Percentiles rank a stretch among this genome's conserved stretches.
phyloP scores from a whole-genome alignment of 2,888 invertebrate species.

The Oxyteleia sp. region DNA sequence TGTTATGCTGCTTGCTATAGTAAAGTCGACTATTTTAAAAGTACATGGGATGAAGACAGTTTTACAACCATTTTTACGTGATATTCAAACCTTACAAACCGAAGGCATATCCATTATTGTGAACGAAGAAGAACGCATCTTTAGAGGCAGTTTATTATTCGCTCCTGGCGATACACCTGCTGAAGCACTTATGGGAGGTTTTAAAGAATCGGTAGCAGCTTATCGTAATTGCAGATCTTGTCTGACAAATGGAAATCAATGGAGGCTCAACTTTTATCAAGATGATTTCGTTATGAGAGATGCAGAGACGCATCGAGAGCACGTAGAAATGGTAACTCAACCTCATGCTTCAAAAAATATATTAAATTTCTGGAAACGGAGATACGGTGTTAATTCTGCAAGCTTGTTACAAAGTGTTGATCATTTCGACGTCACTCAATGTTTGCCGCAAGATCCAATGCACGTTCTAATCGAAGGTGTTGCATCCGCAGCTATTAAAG shows the following conservation, averaged over 20 bases:
- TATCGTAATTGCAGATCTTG: conserved; percentile 71
- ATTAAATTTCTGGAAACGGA: conserved; percentile 29
- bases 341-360: not conserved
- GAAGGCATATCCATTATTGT: conserved; percentile 44
- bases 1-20: not conserved
- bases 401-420: conserved; percentile 6
- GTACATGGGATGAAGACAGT: conserved; percentile 55
- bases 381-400: conserved; percentile 35
- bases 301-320: conserved; percentile 19
- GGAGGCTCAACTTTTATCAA: conserved; percentile 19
- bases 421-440: conserved; percentile 27
- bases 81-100: conserved; percentile 57
- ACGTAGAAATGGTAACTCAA: conserved; percentile 26
- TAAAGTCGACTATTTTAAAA: conserved; percentile 28
- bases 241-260: conserved; percentile 23
- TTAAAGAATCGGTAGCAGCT: conserved; percentile 72
- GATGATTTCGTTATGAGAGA: conserved; percentile 2
- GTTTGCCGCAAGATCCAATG: conserved; percentile 35
- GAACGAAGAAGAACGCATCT: conserved; percentile 34
- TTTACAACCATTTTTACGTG: conserved; percentile 60
- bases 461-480: conserved; percentile 30
- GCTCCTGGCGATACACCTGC: conserved; percentile 72
- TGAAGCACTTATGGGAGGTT: conserved; percentile 70
- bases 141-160: conserved; percentile 69
- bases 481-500: not conserved